Evolutionary conservation across 2,113 vertebrate species (phyloP), one percentile per base, ranked within the genome.

Genomic region (Odocoileus hemionus): DNA sequence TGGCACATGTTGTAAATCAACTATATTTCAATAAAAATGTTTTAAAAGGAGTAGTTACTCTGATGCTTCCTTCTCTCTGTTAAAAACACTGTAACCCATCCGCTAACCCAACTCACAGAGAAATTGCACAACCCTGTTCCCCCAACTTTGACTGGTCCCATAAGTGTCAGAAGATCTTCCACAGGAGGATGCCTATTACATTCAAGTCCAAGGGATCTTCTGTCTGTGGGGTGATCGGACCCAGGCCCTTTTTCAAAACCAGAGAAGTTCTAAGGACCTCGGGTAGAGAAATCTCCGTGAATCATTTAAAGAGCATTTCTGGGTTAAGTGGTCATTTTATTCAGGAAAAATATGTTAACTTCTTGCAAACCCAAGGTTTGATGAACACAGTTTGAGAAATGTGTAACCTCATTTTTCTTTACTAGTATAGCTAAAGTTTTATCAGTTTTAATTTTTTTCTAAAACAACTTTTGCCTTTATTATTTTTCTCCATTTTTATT

Each of bases 181-280:
- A 6, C 0, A 17, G 17, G 11, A 67, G 3, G 8, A 17, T 7
- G 28, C 5, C 0, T 0, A 7, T 45, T 61, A 1, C 0, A 11
- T 54, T 33, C 25, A n/a, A 43, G 23, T 5, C 19, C 61, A 45
- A 19, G 39, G 33, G 28, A 8, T 52, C 9, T 0, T 84, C 4
- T 17, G 43, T 8, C 3, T 9, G 30, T 15, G 58, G 19, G 26
- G 8, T 12, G 11, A 26, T 3, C 30, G 8, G n/a, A 10, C 50
- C 28, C 21, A 1, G 47, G 28, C 19, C 2, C 11, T 26, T 39
- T 39, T 45, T 17, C n/a, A 45, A 45, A 39, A 25, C 8, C 45
- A 14, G 36, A 70, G 70, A 30, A 54, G 64, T 43, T 52, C 90
- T 57, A 57, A 28, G 57, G 52, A 14, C 19, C 47, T 28, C 0